Evolutionary conservation across 2,797 vertebrate genomes (phyloP), one percentile per base, ranked within the genome.

Genomic region (Fringilla coelebs): DNA sequence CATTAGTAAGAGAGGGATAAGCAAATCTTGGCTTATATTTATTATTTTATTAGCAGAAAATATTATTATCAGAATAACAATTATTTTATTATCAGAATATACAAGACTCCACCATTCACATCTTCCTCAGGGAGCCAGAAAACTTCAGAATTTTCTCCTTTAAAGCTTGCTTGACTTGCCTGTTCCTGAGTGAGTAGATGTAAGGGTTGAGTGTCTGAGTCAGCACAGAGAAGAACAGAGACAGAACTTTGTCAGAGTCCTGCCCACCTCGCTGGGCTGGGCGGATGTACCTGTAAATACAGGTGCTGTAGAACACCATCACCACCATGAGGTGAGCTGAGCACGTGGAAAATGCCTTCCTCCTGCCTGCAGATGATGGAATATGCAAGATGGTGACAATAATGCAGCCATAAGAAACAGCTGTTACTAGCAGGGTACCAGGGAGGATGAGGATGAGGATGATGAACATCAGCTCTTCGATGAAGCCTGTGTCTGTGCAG

Each of bases 111-210:
- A 2, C 22, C 0, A 0, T 29, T 51, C 67, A 76, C 13, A 24
- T n/a, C 20, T 62, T 38, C 38, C 51, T 62, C 34, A 34, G 28
- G 31, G 21, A 87, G 43, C 21, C 52, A 80, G 58, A 71, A 72
- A 79, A 60, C 65, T 73, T 88, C 70, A 84, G 7, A 15, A 92
- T 32, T 16, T 49, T 72, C 65, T 96, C 74, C 70, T 70, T 94
- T 17, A 96, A 58, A 10, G 88, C 90, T 75, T 91, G 54, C 36
- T 96, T 95, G 38, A 96, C 93, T 73, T 94, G 95, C 28, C 75
- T 85, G 40, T 97, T 97, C 60, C 93, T 91, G 38, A 97, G 87
- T 3, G 91, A 93, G n/a, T 96, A 96, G 77, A 97, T 90, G 36
- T 96, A 97, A 0, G 93, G 92, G 32, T 96, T 96, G 40, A 88